Base-by-base conservation (phyloP, 2,797 vertebrate genomes). In the Chromis chromis region DNA sequence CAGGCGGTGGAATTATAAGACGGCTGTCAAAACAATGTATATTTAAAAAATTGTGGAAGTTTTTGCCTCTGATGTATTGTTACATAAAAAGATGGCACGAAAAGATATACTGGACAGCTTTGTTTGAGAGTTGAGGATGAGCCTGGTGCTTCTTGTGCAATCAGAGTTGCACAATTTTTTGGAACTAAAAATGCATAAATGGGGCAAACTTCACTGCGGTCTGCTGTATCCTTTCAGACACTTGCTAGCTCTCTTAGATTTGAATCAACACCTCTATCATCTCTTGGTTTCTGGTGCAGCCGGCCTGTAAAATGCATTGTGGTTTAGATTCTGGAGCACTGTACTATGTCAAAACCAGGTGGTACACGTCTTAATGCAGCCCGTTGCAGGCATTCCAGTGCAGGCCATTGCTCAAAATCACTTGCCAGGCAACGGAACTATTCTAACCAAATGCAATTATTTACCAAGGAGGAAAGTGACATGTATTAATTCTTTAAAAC, bases 321-420 rank as follows among this genome's bases (percentile, higher is more conserved):
- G 86, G 85, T 85, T 84, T 55, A 10, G 57, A 53, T 48, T 62
- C 25, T 74, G 74, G 56, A 68, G 33, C 27, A 53, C 80, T 72
- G 73, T 0, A 56, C 28, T 58, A 70, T 79, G 69, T 86, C 78
- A 86, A 70, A 81, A 79, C 65, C 91, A 89, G 89, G 86, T 89
- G 85, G 79, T 81, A 27, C 74, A 16, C 21, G 19, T 88, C 86
- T 83, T 66, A 54, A 82, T 75, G 81, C 76, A 66, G 66, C 67
- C 52, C 4, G 9, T 63, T 28, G 7, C 28, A 25, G 61, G 61
- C 79, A 72, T 90, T 88, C 81, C 71, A 57, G 39, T 6, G 3
- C 33, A 33, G 76, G 52, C 67, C 67, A 81, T 84, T 11, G 7
- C 74, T 89, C 86, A 86, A 40, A 70, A 46, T 39, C 59, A 31